A percentile compares a stretch with the other conserved stretches of the same genome.
phyloP scores from a whole-genome alignment of 2,888 invertebrate genomes.

The Drosophila melanosoma region DNA sequence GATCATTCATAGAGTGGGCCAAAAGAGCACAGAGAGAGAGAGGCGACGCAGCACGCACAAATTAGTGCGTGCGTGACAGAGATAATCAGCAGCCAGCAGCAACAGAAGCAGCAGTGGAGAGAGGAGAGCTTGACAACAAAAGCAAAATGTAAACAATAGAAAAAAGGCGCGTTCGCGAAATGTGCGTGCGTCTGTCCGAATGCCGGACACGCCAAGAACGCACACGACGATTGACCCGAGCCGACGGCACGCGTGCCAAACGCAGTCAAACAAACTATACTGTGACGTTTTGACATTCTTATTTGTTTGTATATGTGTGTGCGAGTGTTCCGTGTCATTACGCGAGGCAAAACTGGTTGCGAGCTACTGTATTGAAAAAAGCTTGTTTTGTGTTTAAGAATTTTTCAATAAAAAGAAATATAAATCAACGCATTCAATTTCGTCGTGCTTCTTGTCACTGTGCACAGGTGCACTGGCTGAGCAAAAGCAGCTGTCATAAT shows the following conservation, averaged over 20 bases:
- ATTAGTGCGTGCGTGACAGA: conserved; percentile 44
- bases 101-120: conserved; percentile 2
- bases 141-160: conserved; percentile 57
- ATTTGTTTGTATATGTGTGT: conserved; percentile 15
- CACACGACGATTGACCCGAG: conserved; percentile 14
- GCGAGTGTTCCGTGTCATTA: conserved; percentile 52
- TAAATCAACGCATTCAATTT: neutral
- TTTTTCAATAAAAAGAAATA: neutral
- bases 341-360: conserved; percentile 48
- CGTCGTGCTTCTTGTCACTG: conserved; percentile 8
- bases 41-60: conserved; percentile 40
- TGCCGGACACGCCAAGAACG: conserved; percentile 8
- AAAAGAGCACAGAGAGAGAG: conserved; percentile 11
- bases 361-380: conserved; percentile 7
- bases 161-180: conserved; percentile 51
- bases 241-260: conserved; percentile 36
- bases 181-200: conserved; percentile 44
- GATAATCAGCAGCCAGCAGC: conserved; percentile 10
- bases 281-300: conserved; percentile 40
- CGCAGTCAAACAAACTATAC: conserved; percentile 19
- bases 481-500: conserved; percentile 38
- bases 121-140: conserved; percentile 22
- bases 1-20: conserved; percentile 21
- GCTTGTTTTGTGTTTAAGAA: conserved; percentile 9
- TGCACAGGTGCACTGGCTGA: conserved; percentile 28